These are phyloP conservation scores for Vimba vimba DNA, from an alignment of 2,113 vertebrate species.

Conservation along the genomic window DNA sequence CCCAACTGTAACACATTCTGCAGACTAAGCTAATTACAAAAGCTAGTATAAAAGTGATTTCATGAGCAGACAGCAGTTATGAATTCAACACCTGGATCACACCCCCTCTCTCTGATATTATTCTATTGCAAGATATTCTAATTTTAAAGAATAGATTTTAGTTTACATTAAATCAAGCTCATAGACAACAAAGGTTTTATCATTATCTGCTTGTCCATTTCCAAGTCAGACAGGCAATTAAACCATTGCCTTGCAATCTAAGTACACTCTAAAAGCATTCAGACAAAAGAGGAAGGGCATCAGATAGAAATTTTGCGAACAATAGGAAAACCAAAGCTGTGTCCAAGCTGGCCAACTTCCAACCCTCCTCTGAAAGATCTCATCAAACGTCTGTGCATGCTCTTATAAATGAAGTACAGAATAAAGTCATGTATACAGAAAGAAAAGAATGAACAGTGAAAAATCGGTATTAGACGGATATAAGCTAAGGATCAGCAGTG, in stretches of 20 bases:
- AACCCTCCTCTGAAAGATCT: conserved; percentile 24
- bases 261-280: background rate
- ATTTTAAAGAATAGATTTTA: background rate
- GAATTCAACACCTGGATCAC: conserved; percentile 8
- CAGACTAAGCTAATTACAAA: background rate
- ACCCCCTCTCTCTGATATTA: background rate
- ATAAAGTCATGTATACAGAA: conserved; percentile 12
- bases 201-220: background rate
- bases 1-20: background rate
- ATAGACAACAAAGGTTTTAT: background rate
- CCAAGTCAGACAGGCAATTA: background rate
- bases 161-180: background rate
- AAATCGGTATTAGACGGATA: conserved; percentile 34
- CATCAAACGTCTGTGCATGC: background rate
- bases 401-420: conserved; percentile 27
- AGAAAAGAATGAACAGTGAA: conserved; percentile 20
- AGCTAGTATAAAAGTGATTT: conserved; percentile 5
- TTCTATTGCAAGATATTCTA: background rate
- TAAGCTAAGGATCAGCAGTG: background rate
- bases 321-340: conserved; percentile 21
- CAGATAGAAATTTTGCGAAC: conserved; percentile 17
- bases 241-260: background rate
- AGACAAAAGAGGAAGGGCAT: conserved; percentile 2
- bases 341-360: conserved; percentile 16
- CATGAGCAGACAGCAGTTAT: background rate